Evolutionary conservation across 2,888 invertebrate species (phyloP).

Genomic region (Lordiphosa fenestrarum): DNA sequence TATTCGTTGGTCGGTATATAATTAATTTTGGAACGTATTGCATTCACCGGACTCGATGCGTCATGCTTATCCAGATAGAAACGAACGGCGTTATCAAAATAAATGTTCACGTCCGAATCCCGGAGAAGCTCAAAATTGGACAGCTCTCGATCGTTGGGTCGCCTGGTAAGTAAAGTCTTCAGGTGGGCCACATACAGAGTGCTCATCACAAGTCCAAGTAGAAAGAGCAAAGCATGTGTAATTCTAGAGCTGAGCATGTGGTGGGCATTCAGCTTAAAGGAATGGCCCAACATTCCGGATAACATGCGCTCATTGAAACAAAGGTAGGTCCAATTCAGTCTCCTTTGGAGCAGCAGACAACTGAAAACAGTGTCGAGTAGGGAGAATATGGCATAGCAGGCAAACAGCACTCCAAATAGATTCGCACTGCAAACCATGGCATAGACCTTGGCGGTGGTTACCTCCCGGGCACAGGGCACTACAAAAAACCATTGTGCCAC

Average conservation of each 20-base stretch:
- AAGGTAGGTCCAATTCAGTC: conserved; percentile 36
- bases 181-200: conserved; percentile 46
- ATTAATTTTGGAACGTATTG: conserved; percentile 20
- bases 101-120: conserved; percentile 27
- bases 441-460: conserved; percentile 46
- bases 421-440: conserved; percentile 15
- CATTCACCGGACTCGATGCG: neutral
- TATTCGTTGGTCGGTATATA: conserved; percentile 14
- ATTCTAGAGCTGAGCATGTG: conserved; percentile 38
- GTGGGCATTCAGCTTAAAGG: conserved; percentile 27
- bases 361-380: conserved; percentile 37
- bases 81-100: conserved; percentile 38
- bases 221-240: conserved; percentile 38
- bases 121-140: conserved; percentile 28
- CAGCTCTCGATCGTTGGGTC: conserved; percentile 37
- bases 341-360: conserved; percentile 21
- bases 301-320: conserved; percentile 54
- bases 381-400: conserved; percentile 42
- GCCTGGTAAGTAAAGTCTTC: conserved; percentile 55
- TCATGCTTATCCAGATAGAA: conserved; percentile 29
- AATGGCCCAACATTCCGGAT: conserved; percentile 51
- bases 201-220: conserved; percentile 46
- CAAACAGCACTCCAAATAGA: conserved; percentile 22
- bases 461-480: conserved; percentile 52
- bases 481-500: conserved; percentile 38